Base-by-base conservation (phyloP, 2,113 vertebrate genomes). In the Nycticebus coucang region DNA sequence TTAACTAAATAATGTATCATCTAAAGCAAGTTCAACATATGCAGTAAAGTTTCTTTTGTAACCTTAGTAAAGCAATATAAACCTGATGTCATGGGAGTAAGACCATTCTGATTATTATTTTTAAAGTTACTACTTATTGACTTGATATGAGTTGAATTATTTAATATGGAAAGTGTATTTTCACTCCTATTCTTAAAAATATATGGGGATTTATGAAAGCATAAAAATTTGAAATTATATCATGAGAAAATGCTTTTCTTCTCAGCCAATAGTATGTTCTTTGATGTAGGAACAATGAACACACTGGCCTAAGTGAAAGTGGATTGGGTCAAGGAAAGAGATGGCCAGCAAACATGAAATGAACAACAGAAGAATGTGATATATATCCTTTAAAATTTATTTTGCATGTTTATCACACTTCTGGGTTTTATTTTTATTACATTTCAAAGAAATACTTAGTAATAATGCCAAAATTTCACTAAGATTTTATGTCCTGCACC, bases 401-500 rank as follows among this genome's bases (percentile, higher is more conserved):
- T 94, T 77, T 66, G 18, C 81, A 71, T 80, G 84, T n/a, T 83
- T 83, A 87, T 72, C 30, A 77, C 6, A 86, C 21, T n/a, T 89
- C 6, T 71, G 9, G 19, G 18, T 92, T 86, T 92, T 81, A 68
- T 82, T 91, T 93, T 88, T 79, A 87, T 89, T 79, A 82, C 7
- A 83, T 77, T 82, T 92, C 60, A 77, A 89, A 71, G 15, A 81
- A 72, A 50, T 66, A 68, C 19, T 59, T 35, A 53, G 21, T 50
- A 92, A 30, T 33, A n/a, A 59, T 64, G 77, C 53, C 2, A 37
- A 77, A 71, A 5, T 64, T 92, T 66, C 3, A 33, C 62, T 59
- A 41, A 18, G 37, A 50, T 21, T 92, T 82, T 81, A 28, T 21
- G 35, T 55, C 9, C 35, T 87, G 9, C 3, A 57, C 7, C 53